These are phyloP conservation scores for Micromussa lordhowensis DNA, from an alignment of 92 coral and sea anemone species.

Conservation along the genomic window DNA sequence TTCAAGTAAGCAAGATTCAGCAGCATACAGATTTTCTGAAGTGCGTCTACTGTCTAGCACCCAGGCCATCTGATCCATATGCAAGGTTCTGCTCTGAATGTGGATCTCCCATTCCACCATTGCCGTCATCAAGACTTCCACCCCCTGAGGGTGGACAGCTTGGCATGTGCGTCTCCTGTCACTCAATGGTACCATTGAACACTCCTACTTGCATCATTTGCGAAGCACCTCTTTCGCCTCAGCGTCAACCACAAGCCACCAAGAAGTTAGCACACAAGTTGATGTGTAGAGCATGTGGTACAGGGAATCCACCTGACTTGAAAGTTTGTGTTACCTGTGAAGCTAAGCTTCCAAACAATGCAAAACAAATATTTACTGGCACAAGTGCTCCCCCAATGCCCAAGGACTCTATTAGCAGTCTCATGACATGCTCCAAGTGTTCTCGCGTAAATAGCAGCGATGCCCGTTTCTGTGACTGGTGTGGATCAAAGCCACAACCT, in stretches of 20 bases:
- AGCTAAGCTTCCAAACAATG: conserved; percentile 80
- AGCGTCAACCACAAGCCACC: conserved; percentile 92
- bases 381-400: conserved; percentile 94
- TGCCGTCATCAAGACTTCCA: conserved; percentile 84
- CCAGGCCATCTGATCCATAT: conserved; percentile 99
- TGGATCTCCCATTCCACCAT: conserved; percentile 94
- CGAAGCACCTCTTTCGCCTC: conserved; percentile 94
- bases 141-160: conserved; percentile 98
- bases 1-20: conserved; percentile 72
- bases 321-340: conserved; percentile 93
- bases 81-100: conserved; percentile 94
- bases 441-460: conserved; percentile 95
- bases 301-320: conserved; percentile 94
- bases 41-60: conserved; percentile 94
- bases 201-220: conserved; percentile 93
- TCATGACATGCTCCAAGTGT: conserved; percentile 93
- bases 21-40: conserved; percentile 87
- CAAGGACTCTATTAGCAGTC: conserved; percentile 78
- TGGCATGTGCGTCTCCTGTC: conserved; percentile 93
- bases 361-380: conserved; percentile 87
- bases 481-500: conserved; percentile 88
- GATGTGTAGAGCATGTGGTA: conserved; percentile 90
- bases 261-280: conserved; percentile 79
- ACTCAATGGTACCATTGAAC: conserved; percentile 95
- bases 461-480: conserved; percentile 99